Evolutionary conservation across 1,140 invertebrate species (phyloP), one percentile per base, ranked within the genome.

Genomic region (Camponotus pennsylvanicus): DNA sequence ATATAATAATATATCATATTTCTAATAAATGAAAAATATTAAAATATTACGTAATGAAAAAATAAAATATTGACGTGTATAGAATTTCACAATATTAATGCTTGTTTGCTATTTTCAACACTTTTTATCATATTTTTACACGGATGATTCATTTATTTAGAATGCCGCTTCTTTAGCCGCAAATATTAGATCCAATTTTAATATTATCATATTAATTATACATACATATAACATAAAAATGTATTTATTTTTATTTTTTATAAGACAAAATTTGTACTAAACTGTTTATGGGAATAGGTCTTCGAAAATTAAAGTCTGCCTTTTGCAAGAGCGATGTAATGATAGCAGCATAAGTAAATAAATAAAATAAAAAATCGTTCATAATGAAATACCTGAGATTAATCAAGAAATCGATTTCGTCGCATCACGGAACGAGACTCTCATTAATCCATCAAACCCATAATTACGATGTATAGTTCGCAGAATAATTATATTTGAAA

Each of bases 121-220:
- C 1, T 27, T 27, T 27, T 27, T 27, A 27, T 27, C 9, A 27
- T 15, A 8, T 27, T 18, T n/a, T 13, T 2, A 1, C 27, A 18
- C 1, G 27, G 18, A 34, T 64, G 8, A 27, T 27, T 27, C 27
- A 37, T 34, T 78, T 0, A 49, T 57, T 79, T 94, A 92, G 37
- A 94, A 94, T 11, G 88, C 89, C 6, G 91, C 79, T 63, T 93
- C 91, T 32, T 88, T 88, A 93, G 13, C 90, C 90, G 49, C 88
- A 92, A 21, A 93, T 64, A 52, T 91, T 93, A 0, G 93, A 92
- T 0, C 57, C 15, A 9, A 34, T 1, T 13, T 52, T 34, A 34
- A 27, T 27, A 27, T 27, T 6, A 59, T 59, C 8, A 59, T 59
- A 59, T 27, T 27, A 27, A 27, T 27, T 27, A 27, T 42, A 6